Evolutionary conservation across 2,888 invertebrate species (phyloP).

Genomic region (Caenorhabditis auriculariae): DNA sequence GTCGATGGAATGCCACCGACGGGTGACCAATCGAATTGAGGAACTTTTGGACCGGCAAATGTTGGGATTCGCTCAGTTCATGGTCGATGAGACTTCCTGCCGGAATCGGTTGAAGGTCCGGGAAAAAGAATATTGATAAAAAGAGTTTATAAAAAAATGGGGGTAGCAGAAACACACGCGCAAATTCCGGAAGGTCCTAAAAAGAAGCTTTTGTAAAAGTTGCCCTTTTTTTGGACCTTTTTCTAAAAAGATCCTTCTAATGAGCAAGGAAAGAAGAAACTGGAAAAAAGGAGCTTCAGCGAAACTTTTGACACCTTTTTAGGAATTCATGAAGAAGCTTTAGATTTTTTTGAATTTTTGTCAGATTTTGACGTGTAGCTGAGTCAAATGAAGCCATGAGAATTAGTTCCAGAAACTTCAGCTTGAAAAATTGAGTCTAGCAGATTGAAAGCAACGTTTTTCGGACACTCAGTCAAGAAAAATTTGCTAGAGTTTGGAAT

Average conservation of each 20-base stretch:
- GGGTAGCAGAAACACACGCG: not conserved
- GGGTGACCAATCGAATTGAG: constrained; percentile 52
- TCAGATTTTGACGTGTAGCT: too few relatives aligned
- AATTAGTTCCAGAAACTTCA: too few relatives aligned
- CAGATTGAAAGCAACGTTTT: too few relatives aligned
- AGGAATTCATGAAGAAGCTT: not conserved
- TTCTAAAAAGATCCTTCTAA: not conserved
- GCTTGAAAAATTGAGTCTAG: too few relatives aligned
- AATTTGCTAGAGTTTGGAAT: too few relatives aligned
- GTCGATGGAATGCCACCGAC: constrained; percentile 36
- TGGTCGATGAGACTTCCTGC: constrained; percentile 49
- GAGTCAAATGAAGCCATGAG: too few relatives aligned
- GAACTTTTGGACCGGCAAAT: constrained; percentile 54
- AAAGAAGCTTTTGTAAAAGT: not conserved
- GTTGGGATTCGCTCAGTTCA: constrained; percentile 37
- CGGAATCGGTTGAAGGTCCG: constrained; percentile 36
- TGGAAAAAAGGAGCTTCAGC: too few relatives aligned
- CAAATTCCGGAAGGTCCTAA: not conserved
- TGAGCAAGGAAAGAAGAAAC: not conserved
- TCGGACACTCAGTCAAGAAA: too few relatives aligned
- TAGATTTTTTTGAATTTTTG: too few relatives aligned
- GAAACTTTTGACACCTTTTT: too few relatives aligned
- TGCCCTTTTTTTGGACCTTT: too few relatives aligned
- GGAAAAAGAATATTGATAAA: not conserved
- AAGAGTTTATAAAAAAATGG: too few relatives aligned